These are phyloP conservation scores for Coregonus ussuriensis DNA, from an alignment of 2,797 vertebrate species.

Conservation along the genomic window DNA sequence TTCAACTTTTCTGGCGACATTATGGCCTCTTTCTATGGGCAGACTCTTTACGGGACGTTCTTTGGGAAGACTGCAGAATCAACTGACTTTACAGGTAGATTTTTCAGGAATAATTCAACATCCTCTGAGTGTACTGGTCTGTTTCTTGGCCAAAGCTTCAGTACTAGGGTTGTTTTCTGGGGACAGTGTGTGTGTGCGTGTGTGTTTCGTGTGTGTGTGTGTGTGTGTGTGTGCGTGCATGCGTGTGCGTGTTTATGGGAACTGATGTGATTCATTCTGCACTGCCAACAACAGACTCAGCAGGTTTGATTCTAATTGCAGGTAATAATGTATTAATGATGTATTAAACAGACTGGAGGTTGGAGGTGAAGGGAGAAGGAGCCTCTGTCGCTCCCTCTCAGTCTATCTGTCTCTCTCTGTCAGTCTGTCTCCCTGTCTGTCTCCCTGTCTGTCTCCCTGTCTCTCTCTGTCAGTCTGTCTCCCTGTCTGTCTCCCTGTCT, in stretches of 20 bases:
- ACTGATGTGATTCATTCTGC: not conserved
- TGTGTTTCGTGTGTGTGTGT: too few species aligned
- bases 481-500: too few species aligned
- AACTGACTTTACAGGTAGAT: slow-evolving; percentile 7
- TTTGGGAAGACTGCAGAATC: slow-evolving; percentile 3
- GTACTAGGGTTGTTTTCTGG: not conserved
- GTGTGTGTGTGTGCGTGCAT: not conserved
- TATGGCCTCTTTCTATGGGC: slow-evolving; percentile 1
- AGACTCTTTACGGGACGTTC: not conserved
- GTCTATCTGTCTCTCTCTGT: not conserved
- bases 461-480: too few species aligned
- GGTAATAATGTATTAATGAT: slow-evolving; percentile 70
- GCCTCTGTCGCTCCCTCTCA: slow-evolving; percentile 18
- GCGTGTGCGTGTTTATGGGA: not conserved
- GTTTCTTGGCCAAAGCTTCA: slow-evolving; percentile 12
- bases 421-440: not conserved
- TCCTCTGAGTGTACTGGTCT: slow-evolving; percentile 5
- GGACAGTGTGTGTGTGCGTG: too few species aligned
- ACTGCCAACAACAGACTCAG: not conserved
- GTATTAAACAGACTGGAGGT: slow-evolving; percentile 30
- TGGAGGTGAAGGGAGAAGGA: slow-evolving; percentile 24
- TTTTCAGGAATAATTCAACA: slow-evolving; percentile 1
- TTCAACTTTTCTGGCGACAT: too few species aligned
- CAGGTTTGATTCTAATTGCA: slow-evolving; percentile 69
- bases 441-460: too few species aligned